Conservation (phyloP, 2,797 vertebrate genomes). For the Triplophysa yarkandensis region DNA sequence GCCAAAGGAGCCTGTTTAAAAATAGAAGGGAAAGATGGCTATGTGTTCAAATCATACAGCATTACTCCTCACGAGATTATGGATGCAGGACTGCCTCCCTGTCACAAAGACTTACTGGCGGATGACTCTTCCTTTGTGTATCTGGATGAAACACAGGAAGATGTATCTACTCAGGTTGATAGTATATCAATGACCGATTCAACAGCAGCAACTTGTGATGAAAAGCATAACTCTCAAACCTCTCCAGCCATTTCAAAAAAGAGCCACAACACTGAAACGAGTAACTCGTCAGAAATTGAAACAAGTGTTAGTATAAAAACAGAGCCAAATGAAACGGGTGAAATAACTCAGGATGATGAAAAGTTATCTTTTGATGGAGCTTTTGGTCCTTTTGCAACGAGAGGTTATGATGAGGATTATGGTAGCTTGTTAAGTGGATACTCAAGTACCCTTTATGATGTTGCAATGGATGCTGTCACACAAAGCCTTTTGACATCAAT, state of each 20-base stretch:
- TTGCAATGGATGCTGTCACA: constrained; percentile 97
- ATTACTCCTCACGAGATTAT: constrained; percentile 67
- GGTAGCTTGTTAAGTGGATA: constrained; percentile 90
- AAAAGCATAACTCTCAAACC: constrained; percentile 50
- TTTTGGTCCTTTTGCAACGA: constrained; percentile 77
- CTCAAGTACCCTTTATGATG: constrained; percentile 92
- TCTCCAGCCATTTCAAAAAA: constrained; percentile 68
- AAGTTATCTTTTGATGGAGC: constrained; percentile 77
- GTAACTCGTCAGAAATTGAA: constrained; percentile 60
- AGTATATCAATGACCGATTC: constrained; percentile 63
- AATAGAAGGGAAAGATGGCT: constrained; percentile 81
- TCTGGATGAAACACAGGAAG: constrained; percentile 61
- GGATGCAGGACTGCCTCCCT: constrained; percentile 62
- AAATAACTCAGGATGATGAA: constrained; percentile 81
- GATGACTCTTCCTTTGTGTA: constrained; percentile 77
- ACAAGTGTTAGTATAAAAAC: constrained; percentile 76
- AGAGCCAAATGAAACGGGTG: constrained; percentile 78
- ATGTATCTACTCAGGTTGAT: constrained; percentile 75
- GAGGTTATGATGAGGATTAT: constrained; percentile 88
- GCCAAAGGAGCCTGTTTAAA: constrained; percentile 77
- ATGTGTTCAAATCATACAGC: constrained; percentile 82
- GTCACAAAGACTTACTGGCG: constrained; percentile 73
- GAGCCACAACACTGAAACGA: constrained; percentile 65
- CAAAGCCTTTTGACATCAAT: constrained; percentile 92
- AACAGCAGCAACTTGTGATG: constrained; percentile 57